These are phyloP conservation scores for Gymnoscopelus braueri DNA, from an alignment of 2,797 vertebrate genomes.

Conservation along the genomic window DNA sequence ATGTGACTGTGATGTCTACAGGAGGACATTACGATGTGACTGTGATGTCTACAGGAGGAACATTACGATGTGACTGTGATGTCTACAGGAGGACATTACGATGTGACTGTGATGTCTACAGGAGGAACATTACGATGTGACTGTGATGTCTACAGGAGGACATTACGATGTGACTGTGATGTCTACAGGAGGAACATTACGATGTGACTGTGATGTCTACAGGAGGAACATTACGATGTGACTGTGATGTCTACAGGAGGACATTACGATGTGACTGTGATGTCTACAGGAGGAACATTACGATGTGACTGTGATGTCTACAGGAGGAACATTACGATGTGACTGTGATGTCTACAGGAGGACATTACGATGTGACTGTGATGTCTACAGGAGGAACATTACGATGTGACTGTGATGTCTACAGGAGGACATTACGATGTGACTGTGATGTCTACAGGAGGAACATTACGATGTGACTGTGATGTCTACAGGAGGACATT, in stretches of 20 bases:
- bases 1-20: constrained; percentile 35
- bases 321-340: too few relatives aligned
- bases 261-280: neutral
- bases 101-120: constrained; percentile 35
- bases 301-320: too few relatives aligned
- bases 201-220: too few relatives aligned
- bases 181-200: constrained; percentile 6
- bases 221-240: too few relatives aligned
- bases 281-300: constrained; percentile 10
- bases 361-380: neutral
- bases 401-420: too few relatives aligned
- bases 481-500: constrained; percentile 20
- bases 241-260: constrained; percentile 23
- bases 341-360: constrained; percentile 26
- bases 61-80: too few relatives aligned
- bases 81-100: too few relatives aligned
- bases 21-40: constrained; percentile 1
- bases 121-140: constrained; percentile 22
- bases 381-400: constrained; percentile 12
- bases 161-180: too few relatives aligned
- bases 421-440: too few relatives aligned
- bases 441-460: constrained; percentile 26
- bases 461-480: constrained; percentile 20
- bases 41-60: too few relatives aligned
- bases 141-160: constrained; percentile 24